A percentile compares a stretch with the other conserved stretches of the same genome.
Conservation (phyloP, 2,113 vertebrate species). For the Leucosticte australis region DNA sequence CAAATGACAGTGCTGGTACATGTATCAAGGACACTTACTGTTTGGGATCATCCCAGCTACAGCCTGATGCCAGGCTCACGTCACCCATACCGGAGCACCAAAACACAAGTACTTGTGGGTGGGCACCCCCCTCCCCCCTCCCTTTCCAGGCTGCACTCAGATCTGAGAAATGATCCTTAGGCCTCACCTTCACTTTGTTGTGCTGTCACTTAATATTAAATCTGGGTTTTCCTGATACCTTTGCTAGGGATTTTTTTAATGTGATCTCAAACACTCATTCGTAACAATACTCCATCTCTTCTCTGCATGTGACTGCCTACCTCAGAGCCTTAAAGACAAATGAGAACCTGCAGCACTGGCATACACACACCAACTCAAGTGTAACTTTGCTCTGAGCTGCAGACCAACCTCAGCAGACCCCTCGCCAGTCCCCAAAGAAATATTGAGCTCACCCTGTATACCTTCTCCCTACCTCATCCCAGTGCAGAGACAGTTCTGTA, state of each 20-base stretch:
- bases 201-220: neutral
- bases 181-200: neutral
- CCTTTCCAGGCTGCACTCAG: neutral
- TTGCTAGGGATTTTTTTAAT: neutral
- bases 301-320: neutral
- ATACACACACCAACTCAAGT: fast-evolving
- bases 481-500: neutral
- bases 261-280: fast-evolving
- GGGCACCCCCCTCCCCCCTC: fast-evolving
- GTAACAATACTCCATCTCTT: neutral
- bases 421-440: neutral
- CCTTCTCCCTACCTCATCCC: neutral
- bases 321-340: neutral
- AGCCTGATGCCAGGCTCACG: neutral
- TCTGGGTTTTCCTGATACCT: neutral
- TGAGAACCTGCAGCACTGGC: neutral
- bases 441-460: neutral
- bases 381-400: neutral
- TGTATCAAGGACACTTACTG: neutral
- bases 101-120: neutral
- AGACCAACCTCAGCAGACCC: neutral
- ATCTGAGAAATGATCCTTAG: neutral
- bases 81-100: neutral
- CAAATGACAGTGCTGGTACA: neutral
- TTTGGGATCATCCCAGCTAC: neutral